phyloP scores from a whole-genome alignment of 2,888 invertebrate species.

The Eupithecia subfuscata region DNA sequence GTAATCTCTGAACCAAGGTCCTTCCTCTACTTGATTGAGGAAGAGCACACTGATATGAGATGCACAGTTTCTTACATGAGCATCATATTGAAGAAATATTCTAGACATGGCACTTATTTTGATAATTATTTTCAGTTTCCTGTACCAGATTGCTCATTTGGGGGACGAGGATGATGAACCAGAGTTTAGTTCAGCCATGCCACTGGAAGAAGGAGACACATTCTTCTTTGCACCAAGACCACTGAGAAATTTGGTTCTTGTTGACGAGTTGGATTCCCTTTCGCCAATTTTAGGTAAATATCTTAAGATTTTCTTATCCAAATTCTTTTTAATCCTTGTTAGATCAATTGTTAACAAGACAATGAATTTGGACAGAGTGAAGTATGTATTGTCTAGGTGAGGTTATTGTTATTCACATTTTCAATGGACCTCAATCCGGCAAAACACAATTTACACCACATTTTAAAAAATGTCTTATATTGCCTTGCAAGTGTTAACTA shows the following conservation, averaged over 20 bases:
- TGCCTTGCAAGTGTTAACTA: background rate
- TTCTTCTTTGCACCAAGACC: constrained; percentile 99
- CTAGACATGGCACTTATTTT: constrained; percentile 1
- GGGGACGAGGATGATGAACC: constrained; percentile 99
- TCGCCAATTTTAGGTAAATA: constrained; percentile 93
- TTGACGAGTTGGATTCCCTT: constrained; percentile 98
- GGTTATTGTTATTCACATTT: constrained; percentile 31
- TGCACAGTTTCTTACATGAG: constrained; percentile 54
- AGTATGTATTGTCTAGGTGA: constrained; percentile 34
- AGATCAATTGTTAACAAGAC: constrained; percentile 28
- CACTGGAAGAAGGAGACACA: constrained; percentile 98
- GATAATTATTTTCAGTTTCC: constrained; percentile 86
- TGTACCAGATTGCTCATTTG: constrained; percentile 99
- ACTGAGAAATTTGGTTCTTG: constrained; percentile 96
- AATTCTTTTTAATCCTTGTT: constrained; percentile 29
- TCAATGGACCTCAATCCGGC: constrained; percentile 32
- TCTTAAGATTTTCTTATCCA: constrained; percentile 33
- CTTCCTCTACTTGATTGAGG: constrained; percentile 72
- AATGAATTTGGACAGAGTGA: constrained; percentile 33
- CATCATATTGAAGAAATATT: background rate
- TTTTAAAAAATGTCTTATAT: background rate
- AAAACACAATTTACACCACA: constrained; percentile 20
- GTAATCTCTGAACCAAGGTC: constrained; percentile 86
- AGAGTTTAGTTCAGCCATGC: constrained; percentile 99
- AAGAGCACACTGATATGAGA: constrained; percentile 86